Percentiles rank a stretch among this genome's conserved stretches.
These are phyloP conservation scores for Thrips palmi DNA, from an alignment of 1,140 invertebrate genomes.

Conservation along the genomic window DNA sequence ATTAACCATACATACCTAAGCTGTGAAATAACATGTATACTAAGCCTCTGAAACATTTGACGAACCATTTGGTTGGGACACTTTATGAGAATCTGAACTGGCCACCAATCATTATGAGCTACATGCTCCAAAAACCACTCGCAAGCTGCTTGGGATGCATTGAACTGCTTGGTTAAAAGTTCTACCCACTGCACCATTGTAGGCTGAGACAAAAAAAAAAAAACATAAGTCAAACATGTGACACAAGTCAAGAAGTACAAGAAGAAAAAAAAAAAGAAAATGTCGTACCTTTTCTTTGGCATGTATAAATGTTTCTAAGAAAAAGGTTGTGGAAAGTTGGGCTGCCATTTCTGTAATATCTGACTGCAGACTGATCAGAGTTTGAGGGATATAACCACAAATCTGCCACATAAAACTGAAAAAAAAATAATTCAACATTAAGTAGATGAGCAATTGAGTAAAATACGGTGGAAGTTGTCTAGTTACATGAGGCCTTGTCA, in stretches of 20 bases:
- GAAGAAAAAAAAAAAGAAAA: conserved; percentile 2
- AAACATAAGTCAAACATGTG: conserved; percentile 2
- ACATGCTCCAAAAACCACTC: conserved; percentile 87
- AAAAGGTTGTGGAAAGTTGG: conserved; percentile 80
- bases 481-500: too few relatives aligned
- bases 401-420: conserved; percentile 89
- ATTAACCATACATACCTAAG: conserved; percentile 44
- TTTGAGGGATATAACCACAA: conserved; percentile 81
- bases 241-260: background rate
- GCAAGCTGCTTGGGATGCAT: conserved; percentile 72
- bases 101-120: conserved; percentile 87
- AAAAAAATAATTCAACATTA: conserved; percentile 16
- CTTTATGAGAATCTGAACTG: conserved; percentile 82
- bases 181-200: conserved; percentile 96
- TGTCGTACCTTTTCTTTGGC: conserved; percentile 77
- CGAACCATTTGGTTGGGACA: conserved; percentile 91
- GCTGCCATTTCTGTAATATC: conserved; percentile 72
- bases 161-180: conserved; percentile 83
- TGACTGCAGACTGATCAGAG: conserved; percentile 52
- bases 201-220: conserved; percentile 36
- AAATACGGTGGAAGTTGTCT: conserved; percentile 1
- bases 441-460: background rate
- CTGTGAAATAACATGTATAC: conserved; percentile 84
- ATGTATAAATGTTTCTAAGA: conserved; percentile 91
- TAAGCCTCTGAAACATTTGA: conserved; percentile 83